Evolutionary conservation across 2,888 invertebrate genomes (phyloP), one percentile per base, ranked within the genome.

Genomic region (Xylophagus ater): DNA sequence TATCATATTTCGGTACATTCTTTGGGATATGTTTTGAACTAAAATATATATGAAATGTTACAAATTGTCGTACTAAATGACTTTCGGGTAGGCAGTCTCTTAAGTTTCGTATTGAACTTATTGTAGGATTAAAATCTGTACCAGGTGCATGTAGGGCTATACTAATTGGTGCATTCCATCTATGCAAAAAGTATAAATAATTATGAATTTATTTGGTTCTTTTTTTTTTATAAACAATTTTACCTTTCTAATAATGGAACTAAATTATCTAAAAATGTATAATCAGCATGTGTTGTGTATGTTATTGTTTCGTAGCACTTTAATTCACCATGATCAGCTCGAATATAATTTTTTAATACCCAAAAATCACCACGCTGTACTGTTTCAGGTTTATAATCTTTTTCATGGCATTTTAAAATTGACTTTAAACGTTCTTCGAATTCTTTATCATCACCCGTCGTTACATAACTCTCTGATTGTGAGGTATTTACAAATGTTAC

Each of bases 241-340:
- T 49, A 74, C 67, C 81, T 73, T 59, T 85, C 81, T 57, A 89
- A 67, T 53, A 93, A 69, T 43, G 88, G 86, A 59, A 79, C 75
- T 53, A 90, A 71, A 65, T 93, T 92, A 65, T 90, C 86, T 56
- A 92, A 73, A 68, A 89, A 92, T 51, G 88, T 86, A 66, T 78
- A 87, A 55, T 90, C 90, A 4, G 86, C 88, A 62, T 92, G 92
- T 10, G 92, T 92, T 23, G 90, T 88, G 57, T 90, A 89, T 2
- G 92, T 92, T 48, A 92, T 74, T 49, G 79, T 79, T 64, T 88
- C 86, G 65, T 85, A 81, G 65, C 89, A 89, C 56, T 69, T 71
- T 34, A 81, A 60, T 29, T 67, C 61, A 13, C 75, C 75, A 53
- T 76, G 76, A 42, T 78, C 77, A 41, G 86, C 83, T 26, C 74